These are phyloP conservation scores for Chauna torquata DNA, from an alignment of 2,113 vertebrate genomes.

Conservation along the genomic window DNA sequence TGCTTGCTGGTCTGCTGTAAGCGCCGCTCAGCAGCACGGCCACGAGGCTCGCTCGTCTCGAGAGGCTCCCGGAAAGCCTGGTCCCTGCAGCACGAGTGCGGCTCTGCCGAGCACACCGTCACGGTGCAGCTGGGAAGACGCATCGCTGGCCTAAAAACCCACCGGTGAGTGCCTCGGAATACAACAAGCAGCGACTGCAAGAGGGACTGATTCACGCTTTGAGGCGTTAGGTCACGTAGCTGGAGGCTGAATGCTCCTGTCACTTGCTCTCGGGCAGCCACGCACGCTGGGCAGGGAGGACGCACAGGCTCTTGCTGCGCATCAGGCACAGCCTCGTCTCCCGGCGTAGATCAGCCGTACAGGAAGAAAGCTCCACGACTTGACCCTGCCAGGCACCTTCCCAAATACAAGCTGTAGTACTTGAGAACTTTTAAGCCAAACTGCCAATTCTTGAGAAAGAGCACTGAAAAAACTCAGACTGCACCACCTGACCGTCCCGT, in stretches of 20 bases:
- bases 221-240: background rate
- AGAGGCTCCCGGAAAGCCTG: background rate
- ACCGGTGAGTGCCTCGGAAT: background rate
- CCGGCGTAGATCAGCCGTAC: background rate
- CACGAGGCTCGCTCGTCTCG: background rate
- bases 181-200: background rate
- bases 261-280: fast-evolving
- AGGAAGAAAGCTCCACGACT: background rate
- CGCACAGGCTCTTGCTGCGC: background rate
- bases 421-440: background rate
- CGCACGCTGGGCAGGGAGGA: fast-evolving
- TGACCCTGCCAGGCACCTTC: background rate
- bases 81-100: too few species aligned
- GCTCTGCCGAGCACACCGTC: too few species aligned
- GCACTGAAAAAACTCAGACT: background rate
- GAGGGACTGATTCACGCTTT: background rate
- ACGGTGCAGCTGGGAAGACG: too few species aligned
- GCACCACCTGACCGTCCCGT: background rate
- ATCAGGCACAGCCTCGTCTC: too few species aligned
- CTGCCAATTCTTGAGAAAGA: background rate
- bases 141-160: background rate
- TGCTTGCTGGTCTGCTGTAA: background rate
- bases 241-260: background rate
- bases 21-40: too few species aligned
- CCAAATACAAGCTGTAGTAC: background rate